Evolutionary conservation across 2,113 vertebrate genomes (phyloP), one percentile per base, ranked within the genome.

Genomic region (Heteronetta atricapilla): DNA sequence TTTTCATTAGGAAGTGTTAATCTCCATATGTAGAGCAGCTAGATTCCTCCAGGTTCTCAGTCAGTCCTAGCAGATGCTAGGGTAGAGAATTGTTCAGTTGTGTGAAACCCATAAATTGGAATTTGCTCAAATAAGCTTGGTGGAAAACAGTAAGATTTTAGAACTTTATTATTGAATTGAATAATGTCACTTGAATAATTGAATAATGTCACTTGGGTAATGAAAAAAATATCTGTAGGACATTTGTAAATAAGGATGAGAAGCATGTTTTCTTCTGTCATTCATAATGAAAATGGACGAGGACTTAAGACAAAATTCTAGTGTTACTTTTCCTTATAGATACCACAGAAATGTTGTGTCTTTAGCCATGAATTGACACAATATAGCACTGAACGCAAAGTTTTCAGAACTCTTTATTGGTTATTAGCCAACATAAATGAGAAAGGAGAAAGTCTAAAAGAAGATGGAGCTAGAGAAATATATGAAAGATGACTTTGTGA

Each of bases 231-330:
- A 13, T 78, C 66, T 56, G 1, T 15, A 34, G 33, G 34, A 38
- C 0, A 0, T 11, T 55, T 72, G 2, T 22, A 33, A 50, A 29
- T 44, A 74, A n/a, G 7, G 3, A 7, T 59, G 16, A 52, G 60
- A 81, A 88, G 17, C 29, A 29, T 56, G 10, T 19, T 91, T 88
- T 81, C 16, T 20, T 77, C 46, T 86, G 7, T 64, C 9, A 8
- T 46, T 84, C 14, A 8, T 89, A 17, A 13, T 73, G 50, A 78
- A 85, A 56, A 3, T 6, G 60, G 19, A 40, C 52, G 22, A 44
- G 40, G 34, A 77, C 73, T 66, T 33, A 58, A 66, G 36, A 19
- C 15, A 64, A 74, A 81, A 44, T 75, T 64, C 34, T 77, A 33
- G 22, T 1, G 6, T 56, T 83, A 22, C 36, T 81, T 88, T 78